Base-by-base conservation (phyloP, 2,797 vertebrate genomes). In the Pseudomugil gertrudae region DNA sequence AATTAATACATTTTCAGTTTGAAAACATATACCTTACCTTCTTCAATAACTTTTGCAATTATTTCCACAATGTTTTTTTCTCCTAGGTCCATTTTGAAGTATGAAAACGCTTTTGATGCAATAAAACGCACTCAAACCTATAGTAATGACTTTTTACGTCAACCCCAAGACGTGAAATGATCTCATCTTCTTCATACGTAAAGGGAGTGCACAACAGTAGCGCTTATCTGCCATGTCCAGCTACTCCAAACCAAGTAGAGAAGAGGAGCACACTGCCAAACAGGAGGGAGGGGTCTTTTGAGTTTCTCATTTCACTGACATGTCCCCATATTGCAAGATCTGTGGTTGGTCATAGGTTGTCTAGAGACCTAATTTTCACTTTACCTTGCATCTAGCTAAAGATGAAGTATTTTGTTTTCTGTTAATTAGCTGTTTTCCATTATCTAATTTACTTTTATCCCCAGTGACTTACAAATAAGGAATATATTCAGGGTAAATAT, bases 141-240 rank as follows among this genome's bases (percentile, higher is more conserved):
- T 9, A 69, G 26, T 67, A 68, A 74, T 71, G 57, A 66, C 50
- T 26, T 61, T 61, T 26, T 69, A 45, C 35, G 58, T 61, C 40
- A 60, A 43, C n/a, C 51, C 45, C 7, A 53, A 55, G 17, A 7
- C 55, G 64, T 58, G 50, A 81, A 69, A 55, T 55, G 2, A 72
- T 35, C 68, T 71, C 76, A 84, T 90, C 92, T 91, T 85, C 55
- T 86, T 81, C 77, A 75, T 78, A 78, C 84, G 89, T 76, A 40
- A 55, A 72, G 86, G 90, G 89, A 54, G 92, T 90, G 74, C 66
- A 71, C 79, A 66, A 64, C 54, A 76, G 17, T 51, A 56, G 48
- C 8, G 59, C 92, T 95, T 95, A 95, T 95, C 94, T 91, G 81
- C 57, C 58, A 56, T 29, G 57, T 76, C 86, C 94, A 95, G 92